Evolutionary conservation across 2,888 invertebrate species (phyloP), one percentile per base, ranked within the genome.

Genomic region (Sphaerolaimus hirsutus): DNA sequence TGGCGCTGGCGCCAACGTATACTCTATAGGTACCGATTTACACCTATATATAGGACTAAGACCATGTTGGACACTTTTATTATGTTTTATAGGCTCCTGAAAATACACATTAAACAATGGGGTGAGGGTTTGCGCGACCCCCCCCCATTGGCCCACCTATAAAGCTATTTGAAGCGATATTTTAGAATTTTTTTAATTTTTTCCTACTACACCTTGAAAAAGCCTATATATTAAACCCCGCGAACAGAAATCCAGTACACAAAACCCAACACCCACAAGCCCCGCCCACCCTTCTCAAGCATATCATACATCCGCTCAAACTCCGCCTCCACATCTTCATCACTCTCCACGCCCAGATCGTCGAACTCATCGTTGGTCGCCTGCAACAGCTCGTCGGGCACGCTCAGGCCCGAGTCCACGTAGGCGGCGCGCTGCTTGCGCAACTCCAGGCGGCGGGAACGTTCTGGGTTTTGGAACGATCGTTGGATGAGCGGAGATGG

Each of bases 311-410:
- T 47, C 29, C 21, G 32, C 14, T 49, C 49, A 25, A 40, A 17
- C 25, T 49, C 49, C 2, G 44, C 44, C 29, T 49, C 49, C 14
- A 17, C n/a, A 24, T 49, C 47, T 19, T 46, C 23, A 19, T 48
- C 43, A 4, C 19, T 21, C 22, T 49, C 49, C 19, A 25, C 41
- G 27, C 23, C 35, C 12, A n/a, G 22, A 22, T 48, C 26, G 4
- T 17, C 7, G 17, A 7, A 14, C 23, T 23, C 12, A n/a, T 25
- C 26, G 5, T 2, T 24, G 22, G 40, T 22, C 7, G 21, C 5
- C 45, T 59, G 56, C 48, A 58, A 52, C 45, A 62, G 51, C 36
- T 62, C 61, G 17, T 58, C 56, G 32, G 63, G 62, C 2, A 63
- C 56, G 44, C 61, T 61, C 47, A 55, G 56, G 10, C 62, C 62